Percentiles rank a stretch among this genome's conserved stretches.
phyloP scores from a whole-genome alignment of 1,140 invertebrate species.

The Bombus superbus region DNA sequence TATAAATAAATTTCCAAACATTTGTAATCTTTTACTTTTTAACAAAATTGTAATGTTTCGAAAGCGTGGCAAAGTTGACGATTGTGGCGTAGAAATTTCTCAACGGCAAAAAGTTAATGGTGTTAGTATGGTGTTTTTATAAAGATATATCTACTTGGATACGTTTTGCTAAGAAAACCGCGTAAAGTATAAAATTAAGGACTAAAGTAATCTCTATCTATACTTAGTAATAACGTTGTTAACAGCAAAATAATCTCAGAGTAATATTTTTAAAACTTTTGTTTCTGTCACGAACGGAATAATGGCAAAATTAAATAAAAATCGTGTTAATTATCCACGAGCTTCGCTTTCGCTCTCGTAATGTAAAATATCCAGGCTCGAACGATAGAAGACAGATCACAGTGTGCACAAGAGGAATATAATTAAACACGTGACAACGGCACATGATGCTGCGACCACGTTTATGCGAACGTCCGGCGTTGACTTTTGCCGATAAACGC shows the following conservation, averaged over 20 bases:
- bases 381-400: background rate
- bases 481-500: conserved; percentile 34
- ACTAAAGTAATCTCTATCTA: too few relatives aligned
- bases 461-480: conserved; percentile 15
- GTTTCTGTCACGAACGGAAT: background rate
- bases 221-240: too few relatives aligned
- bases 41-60: too few relatives aligned
- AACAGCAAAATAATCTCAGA: background rate
- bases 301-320: background rate
- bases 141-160: background rate
- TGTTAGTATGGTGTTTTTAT: too few relatives aligned
- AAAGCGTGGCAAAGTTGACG: too few relatives aligned
- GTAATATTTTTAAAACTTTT: background rate
- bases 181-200: too few relatives aligned
- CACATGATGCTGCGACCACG: background rate
- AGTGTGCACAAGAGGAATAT: background rate
- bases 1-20: background rate
- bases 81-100: too few relatives aligned
- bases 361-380: background rate
- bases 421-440: conserved; percentile 40
- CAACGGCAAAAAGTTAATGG: too few relatives aligned
- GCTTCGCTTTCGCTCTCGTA: background rate
- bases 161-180: background rate
- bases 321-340: background rate
- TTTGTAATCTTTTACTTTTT: background rate